Conservation (phyloP, 2,797 vertebrate species). For the Acridotheres tristis region DNA sequence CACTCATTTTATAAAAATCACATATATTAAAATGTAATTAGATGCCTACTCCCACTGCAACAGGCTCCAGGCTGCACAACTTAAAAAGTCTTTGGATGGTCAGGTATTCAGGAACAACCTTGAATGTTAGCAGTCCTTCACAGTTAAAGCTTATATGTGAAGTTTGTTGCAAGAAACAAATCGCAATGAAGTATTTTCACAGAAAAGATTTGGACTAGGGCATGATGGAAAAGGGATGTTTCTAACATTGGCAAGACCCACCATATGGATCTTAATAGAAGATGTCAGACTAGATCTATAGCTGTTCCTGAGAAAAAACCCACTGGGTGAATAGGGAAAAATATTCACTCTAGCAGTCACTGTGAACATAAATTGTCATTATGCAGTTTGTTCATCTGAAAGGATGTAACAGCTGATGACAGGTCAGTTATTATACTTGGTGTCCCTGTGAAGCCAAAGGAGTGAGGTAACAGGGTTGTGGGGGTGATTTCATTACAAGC, state of each 20-base stretch:
- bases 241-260: neutral
- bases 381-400: constrained; percentile 10
- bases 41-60: constrained; percentile 5
- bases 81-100: neutral
- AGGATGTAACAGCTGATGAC: neutral
- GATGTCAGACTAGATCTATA: neutral
- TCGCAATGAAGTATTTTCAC: neutral
- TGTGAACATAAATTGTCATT: neutral
- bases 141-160: neutral
- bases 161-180: neutral
- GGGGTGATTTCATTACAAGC: neutral
- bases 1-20: constrained; percentile 25
- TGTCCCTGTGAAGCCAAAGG: constrained; percentile 12
- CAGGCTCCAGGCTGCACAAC: neutral
- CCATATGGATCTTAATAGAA: neutral
- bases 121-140: neutral
- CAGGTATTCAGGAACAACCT: neutral
- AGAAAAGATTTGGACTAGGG: neutral
- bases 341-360: neutral
- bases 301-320: neutral
- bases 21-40: constrained; percentile 47
- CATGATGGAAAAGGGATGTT: neutral
- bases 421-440: neutral
- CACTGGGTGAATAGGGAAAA: neutral
- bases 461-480: neutral